A percentile compares a stretch with the other conserved stretches of the same genome.
These are phyloP conservation scores for Heliconius aoede DNA, from an alignment of 2,888 invertebrate genomes.

Conservation along the genomic window DNA sequence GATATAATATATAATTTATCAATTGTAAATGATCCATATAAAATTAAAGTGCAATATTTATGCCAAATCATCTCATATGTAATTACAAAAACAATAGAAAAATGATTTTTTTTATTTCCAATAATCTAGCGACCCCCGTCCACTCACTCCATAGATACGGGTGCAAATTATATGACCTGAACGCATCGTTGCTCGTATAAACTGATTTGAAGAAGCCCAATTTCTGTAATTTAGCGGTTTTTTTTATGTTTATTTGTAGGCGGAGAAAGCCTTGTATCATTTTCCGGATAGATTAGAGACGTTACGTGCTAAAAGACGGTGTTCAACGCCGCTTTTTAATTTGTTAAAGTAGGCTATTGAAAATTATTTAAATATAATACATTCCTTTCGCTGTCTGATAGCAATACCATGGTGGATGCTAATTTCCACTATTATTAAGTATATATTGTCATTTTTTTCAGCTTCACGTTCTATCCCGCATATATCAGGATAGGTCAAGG, in stretches of 20 bases:
- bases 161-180: slow-evolving; percentile 64
- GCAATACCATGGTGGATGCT: no score
- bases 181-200: slow-evolving; percentile 53
- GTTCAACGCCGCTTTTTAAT: no score
- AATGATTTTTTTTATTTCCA: slow-evolving; percentile 16
- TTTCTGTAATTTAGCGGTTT: slow-evolving; percentile 33
- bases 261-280: no score
- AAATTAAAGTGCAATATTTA: not conserved
- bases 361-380: no score
- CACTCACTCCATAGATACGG: slow-evolving; percentile 39
- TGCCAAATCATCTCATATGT: slow-evolving; percentile 22
- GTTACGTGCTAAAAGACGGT: no score
- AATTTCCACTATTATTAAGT: no score
- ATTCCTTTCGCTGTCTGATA: no score
- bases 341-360: no score
- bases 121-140: slow-evolving; percentile 39
- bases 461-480: not conserved
- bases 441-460: not conserved
- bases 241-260: no score
- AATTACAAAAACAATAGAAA: slow-evolving; percentile 32
- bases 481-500: no score
- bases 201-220: slow-evolving; percentile 48
- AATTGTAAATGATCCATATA: not conserved
- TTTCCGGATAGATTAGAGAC: no score
- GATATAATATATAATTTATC: not conserved